Base-by-base conservation (phyloP, 1,140 invertebrate species). In the Meloidogyne floridensis region DNA sequence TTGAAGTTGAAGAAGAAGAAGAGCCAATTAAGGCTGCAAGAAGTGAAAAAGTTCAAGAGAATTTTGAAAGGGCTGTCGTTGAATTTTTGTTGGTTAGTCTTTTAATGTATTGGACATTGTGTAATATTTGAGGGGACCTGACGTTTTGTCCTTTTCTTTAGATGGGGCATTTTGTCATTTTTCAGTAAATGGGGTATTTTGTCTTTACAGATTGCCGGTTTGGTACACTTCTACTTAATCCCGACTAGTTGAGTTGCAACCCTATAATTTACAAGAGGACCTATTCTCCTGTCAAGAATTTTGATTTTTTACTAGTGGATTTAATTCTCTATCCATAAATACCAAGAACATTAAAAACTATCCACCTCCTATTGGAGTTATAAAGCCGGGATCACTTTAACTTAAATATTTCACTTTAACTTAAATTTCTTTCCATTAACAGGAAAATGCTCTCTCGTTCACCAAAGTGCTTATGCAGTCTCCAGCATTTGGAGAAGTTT, bases 401-500 rank as follows among this genome's bases (percentile, higher is more conserved):
- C n/a, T n/a, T n/a, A n/a, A n/a, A n/a, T n/a, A n/a, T n/a, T n/a
- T n/a, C n/a, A n/a, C n/a, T n/a, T n/a, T n/a, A 42, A 69, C 5
- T 20, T 42, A 9, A 75, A 20, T 75, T 7, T 42, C 18, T n/a
- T 42, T 73, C 72, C 15, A 53, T 11, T 1, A 13, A 59, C 20
- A 79, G 77, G 77, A 79, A 8, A 79, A 79, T 72, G 77, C 56
- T 51, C 65, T 79, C 4, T 51, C 77, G 10, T 79, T 79, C n/a
- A 69, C 53, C 10, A 69, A 72, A 51, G 53, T 79, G 20, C 65
- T 79, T 51, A 7, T 71, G 18, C n/a, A 65, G 6, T 79, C 77
- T 5, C 51, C 77, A n/a, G 42, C 77, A 32, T 71, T 79, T 20
- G 18, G 65, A 9, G 53, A 51, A 15, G 51, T 79, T 13, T 72